phyloP scores from a whole-genome alignment of 2,113 vertebrate genomes.

The Hemiscyllium ocellatum region DNA sequence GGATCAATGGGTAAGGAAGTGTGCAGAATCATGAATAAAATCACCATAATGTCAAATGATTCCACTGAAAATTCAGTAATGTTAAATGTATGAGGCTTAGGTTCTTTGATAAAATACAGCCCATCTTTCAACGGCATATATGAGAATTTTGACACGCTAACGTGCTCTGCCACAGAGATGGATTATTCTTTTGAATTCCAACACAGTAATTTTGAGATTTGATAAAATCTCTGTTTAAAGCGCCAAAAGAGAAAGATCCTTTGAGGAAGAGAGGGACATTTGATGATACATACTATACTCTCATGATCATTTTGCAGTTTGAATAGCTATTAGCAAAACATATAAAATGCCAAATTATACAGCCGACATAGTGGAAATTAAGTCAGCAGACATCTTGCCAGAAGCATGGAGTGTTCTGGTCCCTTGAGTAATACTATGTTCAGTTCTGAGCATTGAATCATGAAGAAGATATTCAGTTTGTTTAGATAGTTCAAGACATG shows the following conservation, averaged over 20 bases:
- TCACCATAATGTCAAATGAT: not conserved
- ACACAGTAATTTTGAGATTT: not conserved
- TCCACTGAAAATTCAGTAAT: slow-evolving; percentile 12
- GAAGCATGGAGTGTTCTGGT: not conserved
- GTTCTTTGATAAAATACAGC: not conserved
- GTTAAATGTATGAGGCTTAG: not conserved
- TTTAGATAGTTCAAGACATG: not conserved
- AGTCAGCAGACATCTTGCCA: not conserved
- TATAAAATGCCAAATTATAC: not conserved
- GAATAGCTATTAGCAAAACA: not conserved
- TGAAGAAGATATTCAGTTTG: not conserved
- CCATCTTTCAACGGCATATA: not conserved
- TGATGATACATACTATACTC: not conserved
- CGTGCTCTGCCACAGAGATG: not conserved
- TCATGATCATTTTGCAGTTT: not conserved
- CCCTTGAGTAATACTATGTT: not conserved
- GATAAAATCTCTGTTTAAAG: slow-evolving; percentile 5
- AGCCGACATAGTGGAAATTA: not conserved
- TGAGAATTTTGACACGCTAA: not conserved
- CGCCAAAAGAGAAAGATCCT: not conserved
- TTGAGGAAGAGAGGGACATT: not conserved
- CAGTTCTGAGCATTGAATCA: not conserved
- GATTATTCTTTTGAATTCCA: not conserved
- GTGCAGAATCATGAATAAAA: not conserved
- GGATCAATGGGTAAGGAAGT: not conserved